Base-by-base conservation (phyloP, 2,113 vertebrate species). In the Xenopus laevis region DNA sequence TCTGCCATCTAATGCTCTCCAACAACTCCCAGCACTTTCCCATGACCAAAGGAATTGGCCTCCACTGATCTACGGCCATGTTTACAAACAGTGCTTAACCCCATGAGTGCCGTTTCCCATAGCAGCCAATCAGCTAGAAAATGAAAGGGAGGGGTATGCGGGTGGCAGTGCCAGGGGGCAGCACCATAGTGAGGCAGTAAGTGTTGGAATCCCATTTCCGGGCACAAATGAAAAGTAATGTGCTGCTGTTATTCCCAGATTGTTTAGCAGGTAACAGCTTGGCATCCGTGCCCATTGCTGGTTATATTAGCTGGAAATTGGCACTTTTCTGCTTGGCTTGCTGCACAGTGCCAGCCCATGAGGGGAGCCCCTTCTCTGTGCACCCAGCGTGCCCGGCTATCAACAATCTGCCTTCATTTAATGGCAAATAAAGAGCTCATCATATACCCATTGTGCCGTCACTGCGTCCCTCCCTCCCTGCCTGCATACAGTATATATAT, bases 251-350 rank as follows among this genome's bases (percentile, higher is more conserved):
- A 55, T 50, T 55, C 53, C 53, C 53, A 16, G 53, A 55, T n/a
- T 55, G 53, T n/a, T 55, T 13, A 55, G 53, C 17, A n/a, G 15
- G 53, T 55, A 55, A n/a, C 53, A 55, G 53, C 15, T 55, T 55
- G 53, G 1, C 53, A 16, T 50, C 40, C 11, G 61, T 23, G 50
- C 50, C n/a, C 10, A 57, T 57, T 11, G 63, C 53, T 27, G 72
- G 63, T 66, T 15, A 59, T 74, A 74, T 74, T 60, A 30, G 52
- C 57, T 74, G 72, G 72, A 74, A 50, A 74, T 74, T 74, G 64
- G 65, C 64, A 67, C 72, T 67, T 74, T 74, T 52, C 53, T 30
- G 71, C 71, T 59, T 74, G 71, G 71, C 71, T 73, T 73, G 5
- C 21, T 16, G 13, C 61, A 40, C 61, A 33, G 5, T 18, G 23